Conservation (phyloP, 2,113 vertebrate species). For the Meleagris gallopavo region DNA sequence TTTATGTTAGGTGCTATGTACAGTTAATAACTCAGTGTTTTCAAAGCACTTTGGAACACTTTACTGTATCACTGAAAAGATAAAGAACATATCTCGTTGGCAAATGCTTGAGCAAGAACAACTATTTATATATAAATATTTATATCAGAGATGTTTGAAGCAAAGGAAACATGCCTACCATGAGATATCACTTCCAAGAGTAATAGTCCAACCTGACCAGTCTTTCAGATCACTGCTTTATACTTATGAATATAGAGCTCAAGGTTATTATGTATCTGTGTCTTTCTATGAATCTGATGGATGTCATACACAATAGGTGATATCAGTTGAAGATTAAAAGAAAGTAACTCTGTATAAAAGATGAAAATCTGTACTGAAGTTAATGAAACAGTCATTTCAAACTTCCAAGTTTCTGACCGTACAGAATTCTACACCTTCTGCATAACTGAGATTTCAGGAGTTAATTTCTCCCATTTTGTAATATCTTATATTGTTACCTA, state of each 20-base stretch:
- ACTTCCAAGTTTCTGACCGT: neutral
- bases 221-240: neutral
- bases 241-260: neutral
- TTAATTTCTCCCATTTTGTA: neutral
- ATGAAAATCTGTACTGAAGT: neutral
- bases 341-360: neutral
- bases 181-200: neutral
- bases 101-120: neutral
- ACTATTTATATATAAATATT: neutral
- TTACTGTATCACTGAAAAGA: neutral
- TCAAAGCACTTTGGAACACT: neutral
- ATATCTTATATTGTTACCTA: neutral
- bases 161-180: neutral
- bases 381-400: neutral
- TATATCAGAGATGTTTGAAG: neutral
- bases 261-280: neutral
- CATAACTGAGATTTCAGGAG: neutral
- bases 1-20: neutral
- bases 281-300: neutral
- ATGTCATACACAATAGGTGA: fast-evolving
- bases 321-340: neutral
- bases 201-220: neutral
- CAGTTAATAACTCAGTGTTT: neutral
- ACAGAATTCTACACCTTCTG: neutral
- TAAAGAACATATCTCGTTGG: neutral